Base-by-base conservation (phyloP, 30 jellyfish, hydroid and myxozoan genomes). In the Euphysa ruthae region DNA sequence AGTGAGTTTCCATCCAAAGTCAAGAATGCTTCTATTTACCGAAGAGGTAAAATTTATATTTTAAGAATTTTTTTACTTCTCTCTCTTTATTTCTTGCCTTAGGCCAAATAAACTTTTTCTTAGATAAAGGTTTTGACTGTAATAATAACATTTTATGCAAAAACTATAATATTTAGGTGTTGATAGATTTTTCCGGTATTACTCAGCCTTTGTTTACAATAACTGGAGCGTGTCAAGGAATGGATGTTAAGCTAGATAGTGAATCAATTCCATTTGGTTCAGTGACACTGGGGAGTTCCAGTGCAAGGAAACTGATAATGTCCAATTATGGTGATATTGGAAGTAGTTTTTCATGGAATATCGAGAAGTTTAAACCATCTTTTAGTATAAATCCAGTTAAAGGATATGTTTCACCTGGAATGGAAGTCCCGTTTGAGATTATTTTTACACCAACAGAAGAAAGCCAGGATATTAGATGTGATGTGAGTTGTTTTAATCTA, bases 341-440 rank as follows among this genome's bases (percentile, higher is more conserved):
- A 3, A 80, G 93, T 6, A 73, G 83, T 24, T 88, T 88, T 60
- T 69, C 90, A 35, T 88, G 97, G 97, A 81, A 88, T 66, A 71
- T 54, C 21, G 93, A 80, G 34, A 61, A 74, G 24, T 75, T 81
- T 75, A 70, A 69, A 55, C 93, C 97, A 0, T 81, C 70, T 68
- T 88, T 88, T 32, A 55, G 55, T 35, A 88, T 88, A 26, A 42
- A 77, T 4, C 97, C 97, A 16, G 70, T 73, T 18, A 80, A 80
- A 52, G 97, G 97, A 0, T 88, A 88, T 77, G 75, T 88, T 26
- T 75, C 97, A 4, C 90, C 97, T 1, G 95, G 97, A 23, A 88
- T 88, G 97, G 97, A 88, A 61, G 97, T 88, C 33, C 63, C 94
- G 8, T 88, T 88, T 52, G 87, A 74, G 19, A 81, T 88, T 28